A percentile compares a stretch with the other conserved stretches of the same genome.
Conservation (phyloP, 2,797 vertebrate genomes). For the Pangasius krempfi region DNA sequence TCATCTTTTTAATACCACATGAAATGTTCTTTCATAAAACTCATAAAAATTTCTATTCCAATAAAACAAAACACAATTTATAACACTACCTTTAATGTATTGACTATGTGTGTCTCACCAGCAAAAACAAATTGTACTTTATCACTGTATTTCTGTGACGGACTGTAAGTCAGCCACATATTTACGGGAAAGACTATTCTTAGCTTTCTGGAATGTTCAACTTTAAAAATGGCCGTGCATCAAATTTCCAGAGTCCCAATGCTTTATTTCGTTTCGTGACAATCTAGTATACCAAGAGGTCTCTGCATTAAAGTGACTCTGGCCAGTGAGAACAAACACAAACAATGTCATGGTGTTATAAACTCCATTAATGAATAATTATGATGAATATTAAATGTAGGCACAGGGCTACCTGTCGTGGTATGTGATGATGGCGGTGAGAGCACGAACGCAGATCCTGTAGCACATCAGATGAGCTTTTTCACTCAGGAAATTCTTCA, state of each 20-base stretch:
- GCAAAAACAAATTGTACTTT: not conserved
- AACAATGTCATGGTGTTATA: not conserved
- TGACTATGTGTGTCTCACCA: too few relatives aligned
- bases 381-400: not conserved
- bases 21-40: not conserved
- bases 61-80: not conserved
- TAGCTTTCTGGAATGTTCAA: not conserved
- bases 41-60: not conserved
- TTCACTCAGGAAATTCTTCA: conserved; percentile 87
- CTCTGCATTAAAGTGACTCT: not conserved
- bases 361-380: not conserved
- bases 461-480: conserved; percentile 90
- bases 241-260: not conserved
- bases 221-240: not conserved
- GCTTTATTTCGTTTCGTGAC: not conserved
- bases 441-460: conserved; percentile 86
- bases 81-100: not conserved
- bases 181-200: not conserved
- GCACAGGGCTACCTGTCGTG: conserved; percentile 80
- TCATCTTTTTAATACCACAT: not conserved
- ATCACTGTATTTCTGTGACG: not conserved
- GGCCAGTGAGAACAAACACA: not conserved
- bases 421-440: conserved; percentile 92
- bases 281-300: not conserved
- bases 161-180: not conserved